Evolutionary conservation across 2,888 invertebrate genomes (phyloP), one percentile per base, ranked within the genome.

Genomic region (Serrognathus titanus): DNA sequence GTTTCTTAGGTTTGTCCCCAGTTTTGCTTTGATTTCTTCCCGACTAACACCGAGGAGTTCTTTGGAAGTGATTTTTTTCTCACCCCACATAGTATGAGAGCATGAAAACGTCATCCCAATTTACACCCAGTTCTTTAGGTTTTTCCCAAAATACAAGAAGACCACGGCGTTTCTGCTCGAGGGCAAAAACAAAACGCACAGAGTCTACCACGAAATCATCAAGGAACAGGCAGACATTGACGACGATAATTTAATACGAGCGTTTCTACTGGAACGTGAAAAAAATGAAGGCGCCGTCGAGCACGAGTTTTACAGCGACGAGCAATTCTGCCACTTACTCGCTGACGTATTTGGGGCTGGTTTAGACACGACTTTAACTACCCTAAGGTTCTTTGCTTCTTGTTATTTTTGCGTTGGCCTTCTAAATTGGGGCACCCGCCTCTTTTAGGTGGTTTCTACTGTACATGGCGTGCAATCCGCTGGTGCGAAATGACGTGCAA

Each of bases 331-430:
- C 64, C 90, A 88, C 73, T 79, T 93, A 31, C 72, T 93, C 58
- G 89, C 89, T 2, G 94, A 94, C 75, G 79, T 94, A 70, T 91
- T 91, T 70, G 92, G 93, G 0, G 94, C 94, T 10, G 92, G 92
- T 3, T 82, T 92, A 50, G 94, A 94, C 67, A 94, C 94, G 0
- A 89, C 92, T 0, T 77, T 90, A 54, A 85, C 88, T 0, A 90
- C 92, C 0, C 70, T 94, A 35, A 81, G 89, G 76, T 75, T 67
- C 37, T 36, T 11, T 20, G 47, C 35, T 46, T 10, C 11, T 8
- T 4, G 6, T 13, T 9, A n/a, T 2, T 36, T 45, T 8, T 16
- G 46, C 4, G 4, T n/a, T 5, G 20, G 8, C 16, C 7, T 20
- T 45, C 13, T 20, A 16, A 45, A 13, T 45, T 4, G 46, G 10